Conservation (phyloP, 2,797 vertebrate genomes). For the Myotis findleyi region DNA sequence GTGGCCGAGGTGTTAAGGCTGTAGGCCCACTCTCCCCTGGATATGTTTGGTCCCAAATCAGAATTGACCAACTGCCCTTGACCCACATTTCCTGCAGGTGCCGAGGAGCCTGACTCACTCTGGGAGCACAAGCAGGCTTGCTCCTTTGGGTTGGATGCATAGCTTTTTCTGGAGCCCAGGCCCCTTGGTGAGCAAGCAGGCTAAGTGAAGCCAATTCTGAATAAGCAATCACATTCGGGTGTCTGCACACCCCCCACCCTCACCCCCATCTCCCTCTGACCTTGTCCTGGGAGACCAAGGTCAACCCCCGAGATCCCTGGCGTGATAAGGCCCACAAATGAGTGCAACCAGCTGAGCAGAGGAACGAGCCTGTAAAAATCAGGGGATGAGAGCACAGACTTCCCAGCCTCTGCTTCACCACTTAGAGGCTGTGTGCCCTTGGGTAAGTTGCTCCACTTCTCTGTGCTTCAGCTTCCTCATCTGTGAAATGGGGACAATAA, state of each 20-base stretch:
- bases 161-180: not conserved
- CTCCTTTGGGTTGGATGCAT: not conserved
- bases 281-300: not conserved
- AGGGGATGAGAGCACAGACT: not conserved
- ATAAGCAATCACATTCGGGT: not conserved
- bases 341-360: no score
- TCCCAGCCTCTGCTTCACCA: no score
- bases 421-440: not conserved
- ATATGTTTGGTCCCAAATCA: not conserved
- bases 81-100: not conserved
- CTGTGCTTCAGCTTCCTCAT: not conserved
- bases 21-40: not conserved
- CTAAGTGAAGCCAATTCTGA: not conserved
- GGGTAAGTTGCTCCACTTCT: not conserved
- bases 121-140: not conserved
- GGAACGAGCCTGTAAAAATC: not conserved
- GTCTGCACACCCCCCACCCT: fast-evolving
- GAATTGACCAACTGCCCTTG: not conserved
- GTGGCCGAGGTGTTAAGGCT: not conserved
- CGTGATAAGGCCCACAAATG: not conserved
- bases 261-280: not conserved
- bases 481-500: not conserved
- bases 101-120: not conserved
- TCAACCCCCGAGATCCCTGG: not conserved
- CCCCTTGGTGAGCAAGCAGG: not conserved